Evolutionary conservation across 2,888 invertebrate genomes (phyloP).

Genomic region (Acanthacorydalis orientalis): DNA sequence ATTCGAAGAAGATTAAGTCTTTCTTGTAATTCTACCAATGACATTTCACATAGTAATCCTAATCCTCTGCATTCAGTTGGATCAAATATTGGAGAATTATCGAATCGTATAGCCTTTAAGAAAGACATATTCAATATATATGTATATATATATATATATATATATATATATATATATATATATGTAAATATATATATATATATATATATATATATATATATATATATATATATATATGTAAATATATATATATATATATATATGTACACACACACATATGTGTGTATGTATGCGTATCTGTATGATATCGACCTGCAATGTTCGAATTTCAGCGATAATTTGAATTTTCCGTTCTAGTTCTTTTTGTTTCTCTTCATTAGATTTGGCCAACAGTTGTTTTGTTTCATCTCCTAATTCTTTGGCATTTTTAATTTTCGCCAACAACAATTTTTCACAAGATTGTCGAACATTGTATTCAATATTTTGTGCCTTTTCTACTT

Average conservation of each 20-base stretch:
- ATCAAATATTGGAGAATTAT: conserved; percentile 28
- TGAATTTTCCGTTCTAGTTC: conserved; percentile 23
- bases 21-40: conserved; percentile 42
- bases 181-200: background rate
- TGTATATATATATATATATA: no score
- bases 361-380: conserved; percentile 18
- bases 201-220: background rate
- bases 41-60: conserved; percentile 46
- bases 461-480: conserved; percentile 32
- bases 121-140: background rate
- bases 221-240: background rate
- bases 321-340: conserved; percentile 25
- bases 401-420: conserved; percentile 32
- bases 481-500: conserved; percentile 29
- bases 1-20: conserved; percentile 32
- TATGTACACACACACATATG: background rate
- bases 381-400: conserved; percentile 20
- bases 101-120: background rate
- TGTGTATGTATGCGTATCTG: no score
- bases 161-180: background rate
- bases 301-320: conserved; percentile 18
- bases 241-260: no score
- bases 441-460: conserved; percentile 31
- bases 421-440: conserved; percentile 32
- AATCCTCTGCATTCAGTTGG: conserved; percentile 38